These are phyloP conservation scores for Mylabris phalerata DNA, from an alignment of 1,140 invertebrate species.

Conservation along the genomic window DNA sequence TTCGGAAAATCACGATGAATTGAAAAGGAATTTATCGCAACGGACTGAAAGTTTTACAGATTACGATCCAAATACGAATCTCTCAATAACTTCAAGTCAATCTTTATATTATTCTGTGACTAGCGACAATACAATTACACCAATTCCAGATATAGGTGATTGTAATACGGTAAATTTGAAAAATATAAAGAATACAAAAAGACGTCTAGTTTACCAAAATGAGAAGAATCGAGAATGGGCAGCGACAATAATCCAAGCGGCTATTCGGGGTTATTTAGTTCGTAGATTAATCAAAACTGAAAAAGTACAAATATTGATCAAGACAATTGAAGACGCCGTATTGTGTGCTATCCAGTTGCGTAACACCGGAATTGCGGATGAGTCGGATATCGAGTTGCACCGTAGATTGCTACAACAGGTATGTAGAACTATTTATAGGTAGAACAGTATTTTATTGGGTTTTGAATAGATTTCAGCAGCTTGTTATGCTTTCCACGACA, in stretches of 20 bases:
- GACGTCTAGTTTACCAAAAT: neutral
- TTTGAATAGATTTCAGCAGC: conserved; percentile 52
- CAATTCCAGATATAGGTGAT: neutral
- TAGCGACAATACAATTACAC: no score
- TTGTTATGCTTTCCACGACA: conserved; percentile 53
- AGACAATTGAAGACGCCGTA: conserved; percentile 72
- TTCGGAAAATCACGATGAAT: no score
- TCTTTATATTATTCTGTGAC: conserved; percentile 5
- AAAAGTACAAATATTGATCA: conserved; percentile 69
- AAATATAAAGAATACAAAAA: conserved; percentile 1
- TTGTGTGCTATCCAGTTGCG: conserved; percentile 69
- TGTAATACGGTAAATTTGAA: neutral
- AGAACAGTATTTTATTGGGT: no score
- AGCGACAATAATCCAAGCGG: conserved; percentile 63
- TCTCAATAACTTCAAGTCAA: conserved; percentile 7
- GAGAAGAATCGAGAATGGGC: conserved; percentile 37
- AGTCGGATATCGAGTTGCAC: conserved; percentile 56
- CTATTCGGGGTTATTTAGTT: conserved; percentile 70
- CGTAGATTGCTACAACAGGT: conserved; percentile 57
- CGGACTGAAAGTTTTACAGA: neutral
- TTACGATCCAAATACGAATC: neutral
- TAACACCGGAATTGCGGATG: conserved; percentile 54
- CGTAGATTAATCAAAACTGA: conserved; percentile 72
- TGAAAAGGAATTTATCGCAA: no score
- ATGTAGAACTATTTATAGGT: neutral